Base-by-base conservation (phyloP, 64 coral and sea anemone species). In the Pocillopora damicornis region DNA sequence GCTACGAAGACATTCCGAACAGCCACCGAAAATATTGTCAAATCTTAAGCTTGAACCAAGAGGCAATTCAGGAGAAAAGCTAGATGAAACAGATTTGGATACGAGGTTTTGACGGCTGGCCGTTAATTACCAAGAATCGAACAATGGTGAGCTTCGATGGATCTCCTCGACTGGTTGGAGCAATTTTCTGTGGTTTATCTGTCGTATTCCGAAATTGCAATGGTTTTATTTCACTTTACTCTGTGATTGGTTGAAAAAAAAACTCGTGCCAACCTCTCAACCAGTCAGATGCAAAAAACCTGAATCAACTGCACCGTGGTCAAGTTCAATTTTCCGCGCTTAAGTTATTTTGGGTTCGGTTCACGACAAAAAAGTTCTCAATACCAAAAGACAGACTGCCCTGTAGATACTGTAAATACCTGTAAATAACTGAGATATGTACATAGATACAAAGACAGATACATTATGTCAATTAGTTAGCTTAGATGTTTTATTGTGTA, bases 1-100 rank as follows among this genome's bases (percentile, higher is more conserved):
- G 22, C 22, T 85, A 42, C 63, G 81, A 37, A 85, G 81, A 66
- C 81, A 73, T 58, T 85, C 81, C 4, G 81, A 85, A 58, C 63
- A 85, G 58, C 18, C 77, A 5, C 22, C 42, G 0, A 85, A 22
- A 37, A 5, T 36, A 22, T 85, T 73, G 13, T 37, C 26, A 23
- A 58, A 58, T 14, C 37, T 56, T 20, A 85, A 85, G 26, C 23
- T 11, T 59, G 64, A 85, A 73, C 64, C 38, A 25, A 85, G 58
- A n/a, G 81, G 71, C 57, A 57, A 38, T 37, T n/a, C 37, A 59
- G 64, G 71, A 35, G 80, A 67, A 13, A 85, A 72, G 22, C 25
- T 23, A 25, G 81, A 58, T 23, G 81, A 72, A 57, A 73, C 18
- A 2, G 81, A 72, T 5, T 38, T 15, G 69, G 81, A 85, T 66